Base-by-base conservation (phyloP, 2,888 invertebrate genomes). In the Orthonevra nobilis region DNA sequence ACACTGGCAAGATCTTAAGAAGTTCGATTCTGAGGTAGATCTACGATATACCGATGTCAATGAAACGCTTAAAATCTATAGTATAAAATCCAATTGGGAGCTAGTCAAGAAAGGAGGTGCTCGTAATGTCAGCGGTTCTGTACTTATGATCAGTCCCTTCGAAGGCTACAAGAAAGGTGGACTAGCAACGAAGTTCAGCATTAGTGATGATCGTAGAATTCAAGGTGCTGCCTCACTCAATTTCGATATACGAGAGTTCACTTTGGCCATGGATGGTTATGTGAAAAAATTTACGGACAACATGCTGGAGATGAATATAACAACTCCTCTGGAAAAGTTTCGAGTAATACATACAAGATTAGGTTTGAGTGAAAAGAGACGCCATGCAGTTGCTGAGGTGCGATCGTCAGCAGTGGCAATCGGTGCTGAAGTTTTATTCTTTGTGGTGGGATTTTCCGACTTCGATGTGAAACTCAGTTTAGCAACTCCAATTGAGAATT, bases 391-490 rank as follows among this genome's bases (percentile, higher is more conserved):
- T 0, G 94, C 95, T 0, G 92, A 94, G 89, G 89, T 95, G 0
- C 90, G 92, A 40, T 92, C 93, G 0, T 93, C 94, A 0, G 90
- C 91, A 15, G 91, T 92, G n/a, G 92, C 92, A 3, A 87, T 94
- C 0, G 95, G 95, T 81, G 86, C 91, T 19, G 95, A 96, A 87
- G 88, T 92, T 0, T 87, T 94, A 0, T 90, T 93, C 6, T 91
- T 92, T 68, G 85, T 95, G 26, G 87, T 90, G 14, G 91, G 92
- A 4, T 85, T 92, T 5, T 90, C 92, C 82, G 91, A 94, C 83
- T 96, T 95, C 86, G 92, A 96, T 86, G 87, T 95, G 0, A 94
- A 92, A 83, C 90, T 95, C 0, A 92, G 93, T 83, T 85, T 95
- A 0, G 94, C 94, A 0, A 91, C 95, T 0, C 95, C 95, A 0